Evolutionary conservation across 1,140 invertebrate species (phyloP).

Genomic region (Drosophila rhopaloa): DNA sequence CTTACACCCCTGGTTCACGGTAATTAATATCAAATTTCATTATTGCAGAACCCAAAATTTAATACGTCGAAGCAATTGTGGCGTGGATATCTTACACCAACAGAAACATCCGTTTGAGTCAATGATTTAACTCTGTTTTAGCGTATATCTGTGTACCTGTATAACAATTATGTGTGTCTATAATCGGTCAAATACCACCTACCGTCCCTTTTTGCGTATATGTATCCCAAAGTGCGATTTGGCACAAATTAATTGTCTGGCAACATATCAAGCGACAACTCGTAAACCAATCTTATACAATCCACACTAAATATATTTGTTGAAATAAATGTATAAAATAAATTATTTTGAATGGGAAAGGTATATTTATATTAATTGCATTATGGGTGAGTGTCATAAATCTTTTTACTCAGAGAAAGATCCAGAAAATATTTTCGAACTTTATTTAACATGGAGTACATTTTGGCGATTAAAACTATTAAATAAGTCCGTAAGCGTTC

Average conservation of each 20-base stretch:
- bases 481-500: too few species aligned
- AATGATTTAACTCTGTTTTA: constrained; percentile 65
- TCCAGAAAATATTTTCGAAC: too few species aligned
- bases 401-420: too few species aligned
- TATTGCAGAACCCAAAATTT: constrained; percentile 79
- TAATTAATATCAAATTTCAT: constrained; percentile 46
- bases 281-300: constrained; percentile 38
- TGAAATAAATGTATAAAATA: constrained; percentile 46
- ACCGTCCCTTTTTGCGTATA: constrained; percentile 41
- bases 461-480: too few species aligned
- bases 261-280: constrained; percentile 48
- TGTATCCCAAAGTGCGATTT: constrained; percentile 33
- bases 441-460: too few species aligned
- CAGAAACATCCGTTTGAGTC: constrained; percentile 84
- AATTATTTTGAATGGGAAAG: constrained; percentile 10
- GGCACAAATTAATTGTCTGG: constrained; percentile 46
- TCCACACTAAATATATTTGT: constrained; percentile 34
- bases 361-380: neutral
- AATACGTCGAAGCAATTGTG: constrained; percentile 82
- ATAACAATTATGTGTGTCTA: constrained; percentile 38
- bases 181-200: constrained; percentile 41
- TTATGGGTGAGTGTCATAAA: too few species aligned
- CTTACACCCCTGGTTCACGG: neutral
- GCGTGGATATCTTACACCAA: constrained; percentile 81
- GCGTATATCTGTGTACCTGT: constrained; percentile 48